A percentile compares a stretch with the other conserved stretches of the same genome.
Evolutionary conservation across 2,113 vertebrate genomes (phyloP).

Genomic region (Tinamus guttatus): DNA sequence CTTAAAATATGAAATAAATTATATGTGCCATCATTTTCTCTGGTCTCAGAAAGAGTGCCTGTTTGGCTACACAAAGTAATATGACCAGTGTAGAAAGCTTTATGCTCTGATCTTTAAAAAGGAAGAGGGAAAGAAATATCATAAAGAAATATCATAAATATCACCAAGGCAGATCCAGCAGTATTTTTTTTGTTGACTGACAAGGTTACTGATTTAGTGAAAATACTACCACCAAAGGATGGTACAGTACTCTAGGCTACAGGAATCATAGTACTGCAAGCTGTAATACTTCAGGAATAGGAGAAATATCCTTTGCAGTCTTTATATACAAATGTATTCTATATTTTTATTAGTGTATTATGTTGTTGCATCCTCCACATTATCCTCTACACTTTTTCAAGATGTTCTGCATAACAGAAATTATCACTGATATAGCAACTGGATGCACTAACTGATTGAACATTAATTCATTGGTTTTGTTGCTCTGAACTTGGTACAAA

Average conservation of each 20-base stretch:
- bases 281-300: neutral
- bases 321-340: neutral
- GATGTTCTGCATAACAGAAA: neutral
- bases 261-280: too few relatives aligned
- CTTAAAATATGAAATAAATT: neutral
- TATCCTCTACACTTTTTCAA: neutral
- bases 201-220: neutral
- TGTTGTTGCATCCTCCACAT: neutral
- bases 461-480: neutral
- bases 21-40: neutral
- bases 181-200: neutral
- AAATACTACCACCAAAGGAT: too few relatives aligned
- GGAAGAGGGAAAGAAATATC: neutral
- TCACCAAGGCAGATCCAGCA: neutral
- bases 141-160: too few relatives aligned
- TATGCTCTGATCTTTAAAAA: neutral
- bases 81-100: conserved; percentile 16
- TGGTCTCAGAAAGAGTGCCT: neutral
- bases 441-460: neutral
- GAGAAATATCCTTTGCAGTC: neutral
- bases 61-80: neutral
- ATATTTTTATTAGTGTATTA: neutral
- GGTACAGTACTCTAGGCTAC: too few relatives aligned
- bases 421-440: neutral
- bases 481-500: neutral